Conservation (phyloP, 2,888 invertebrate species). For the Drosophila affinis region DNA sequence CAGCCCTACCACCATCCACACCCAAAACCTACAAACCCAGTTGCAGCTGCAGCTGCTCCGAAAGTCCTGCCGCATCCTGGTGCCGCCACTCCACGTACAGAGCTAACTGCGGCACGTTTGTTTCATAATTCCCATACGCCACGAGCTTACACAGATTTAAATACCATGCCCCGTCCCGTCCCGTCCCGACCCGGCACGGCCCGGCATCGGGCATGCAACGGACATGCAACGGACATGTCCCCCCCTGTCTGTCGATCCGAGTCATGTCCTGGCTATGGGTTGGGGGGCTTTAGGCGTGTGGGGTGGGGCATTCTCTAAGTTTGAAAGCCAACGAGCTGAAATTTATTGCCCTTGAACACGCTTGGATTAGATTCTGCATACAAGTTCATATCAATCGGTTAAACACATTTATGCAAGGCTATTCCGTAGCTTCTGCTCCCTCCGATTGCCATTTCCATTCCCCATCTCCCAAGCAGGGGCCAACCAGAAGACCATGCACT, state of each 20-base stretch:
- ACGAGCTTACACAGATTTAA: constrained; percentile 53
- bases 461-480: too few species aligned
- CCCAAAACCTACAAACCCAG: constrained; percentile 20
- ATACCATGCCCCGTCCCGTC: constrained; percentile 20
- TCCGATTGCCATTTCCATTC: not conserved
- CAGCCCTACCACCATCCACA: not conserved
- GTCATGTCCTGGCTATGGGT: not conserved
- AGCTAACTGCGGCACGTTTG: constrained; percentile 42
- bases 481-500: too few species aligned
- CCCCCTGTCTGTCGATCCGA: constrained; percentile 10
- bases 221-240: not conserved
- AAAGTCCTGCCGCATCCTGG: constrained; percentile 1
- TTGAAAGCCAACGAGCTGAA: not conserved
- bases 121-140: constrained; percentile 48
- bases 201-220: constrained; percentile 1
- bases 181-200: not conserved
- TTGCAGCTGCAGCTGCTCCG: constrained; percentile 2
- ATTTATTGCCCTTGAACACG: not conserved
- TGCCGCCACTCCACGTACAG: constrained; percentile 34
- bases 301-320: not conserved
- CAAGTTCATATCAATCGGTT: not conserved
- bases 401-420: not conserved
- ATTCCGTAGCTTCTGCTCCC: too few species aligned
- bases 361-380: not conserved
- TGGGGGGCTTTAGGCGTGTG: too few species aligned